Base-by-base conservation (phyloP, 2,113 vertebrate species). In the Donacobius atricapilla region DNA sequence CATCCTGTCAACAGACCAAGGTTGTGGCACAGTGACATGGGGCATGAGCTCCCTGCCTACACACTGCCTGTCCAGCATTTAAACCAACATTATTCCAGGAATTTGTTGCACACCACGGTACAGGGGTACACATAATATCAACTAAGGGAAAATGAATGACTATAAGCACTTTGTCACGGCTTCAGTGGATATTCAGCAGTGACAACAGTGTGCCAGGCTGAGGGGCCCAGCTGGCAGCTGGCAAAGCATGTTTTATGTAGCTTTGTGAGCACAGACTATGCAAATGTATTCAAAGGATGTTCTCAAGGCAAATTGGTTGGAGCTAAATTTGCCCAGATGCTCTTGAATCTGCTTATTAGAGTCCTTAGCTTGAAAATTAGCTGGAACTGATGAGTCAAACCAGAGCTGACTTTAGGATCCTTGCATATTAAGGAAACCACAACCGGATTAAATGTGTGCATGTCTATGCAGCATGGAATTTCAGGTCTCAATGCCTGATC, bases 231-330 rank as follows among this genome's bases (percentile, higher is more conserved):
- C 78, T 57, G 21, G 85, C 75, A 93, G 89, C 87, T 95, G 89
- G 93, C 57, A 84, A 89, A 83, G 69, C 73, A 21, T 71, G 78
- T 83, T 94, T 89, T 57, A 9, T 65, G 61, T 44, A 76, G 81
- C 57, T 91, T 48, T 79, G 64, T 57, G 89, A 97, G 66, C 57
- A 71, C 57, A 68, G 53, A 48, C 84, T 92, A 87, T 87, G 93
- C 84, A 96, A 95, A 95, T 91, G 28, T 91, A 95, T 95, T 89
- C 95, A 96, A 82, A 95, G 81, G 87, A 79, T 84, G 84, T 89
- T 96, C 87, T 87, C 50, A 8, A 95, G 37, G 83, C 89, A 96
- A 96, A 95, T 50, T 87, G 81, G 66, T 94, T 94, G 89, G 89
- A 95, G 94, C 77, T 96, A 89, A 92, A 94, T 93, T 95, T 89